Conservation (phyloP, 2,888 invertebrate species). For the Himalopsyche kuldschensis region DNA sequence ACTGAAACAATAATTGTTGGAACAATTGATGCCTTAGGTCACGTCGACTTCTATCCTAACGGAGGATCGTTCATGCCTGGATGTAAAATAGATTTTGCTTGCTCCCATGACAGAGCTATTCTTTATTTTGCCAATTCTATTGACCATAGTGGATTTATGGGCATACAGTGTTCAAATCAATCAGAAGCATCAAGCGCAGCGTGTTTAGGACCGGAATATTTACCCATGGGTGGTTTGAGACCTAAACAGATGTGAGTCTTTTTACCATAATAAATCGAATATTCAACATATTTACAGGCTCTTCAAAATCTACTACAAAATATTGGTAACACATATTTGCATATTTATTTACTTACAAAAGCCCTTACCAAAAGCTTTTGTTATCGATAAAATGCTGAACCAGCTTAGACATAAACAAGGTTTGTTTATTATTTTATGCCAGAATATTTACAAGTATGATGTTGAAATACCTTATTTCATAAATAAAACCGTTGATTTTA, state of each 20-base stretch:
- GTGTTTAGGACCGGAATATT: background rate
- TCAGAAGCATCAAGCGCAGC: background rate
- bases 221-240: background rate
- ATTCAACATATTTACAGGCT: no score
- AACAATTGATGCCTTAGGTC: background rate
- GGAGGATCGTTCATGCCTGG: conserved; percentile 63
- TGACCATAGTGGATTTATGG: background rate
- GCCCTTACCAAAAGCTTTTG: no score
- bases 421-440: no score
- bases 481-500: no score
- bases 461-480: no score
- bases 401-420: no score
- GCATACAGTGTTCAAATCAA: background rate
- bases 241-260: conserved; percentile 4
- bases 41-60: conserved; percentile 66
- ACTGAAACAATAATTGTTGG: background rate
- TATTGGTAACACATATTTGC: no score
- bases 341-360: no score
- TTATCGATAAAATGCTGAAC: no score
- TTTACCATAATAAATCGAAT: no score
- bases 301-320: no score
- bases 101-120: background rate
- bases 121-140: conserved; percentile 10
- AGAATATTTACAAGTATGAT: background rate
- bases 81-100: conserved; percentile 53